Evolutionary conservation across 2,888 invertebrate genomes (phyloP).

Genomic region (Ochropleura plecta): DNA sequence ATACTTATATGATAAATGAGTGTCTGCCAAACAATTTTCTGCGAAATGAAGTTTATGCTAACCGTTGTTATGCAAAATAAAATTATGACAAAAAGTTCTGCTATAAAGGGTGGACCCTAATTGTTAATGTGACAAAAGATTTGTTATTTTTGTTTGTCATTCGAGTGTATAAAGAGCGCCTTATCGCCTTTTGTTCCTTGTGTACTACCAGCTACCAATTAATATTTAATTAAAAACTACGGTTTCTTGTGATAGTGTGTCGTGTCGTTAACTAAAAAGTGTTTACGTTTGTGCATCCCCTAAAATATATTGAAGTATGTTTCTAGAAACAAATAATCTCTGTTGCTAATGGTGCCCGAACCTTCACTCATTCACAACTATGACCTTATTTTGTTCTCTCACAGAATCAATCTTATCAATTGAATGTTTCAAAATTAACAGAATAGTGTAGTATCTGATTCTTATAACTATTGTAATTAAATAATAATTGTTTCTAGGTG

Average conservation of each 20-base stretch:
- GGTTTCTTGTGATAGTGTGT: no score
- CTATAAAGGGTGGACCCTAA: no score
- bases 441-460: constrained; percentile 4
- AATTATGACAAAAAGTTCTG: no score
- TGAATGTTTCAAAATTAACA: not conserved
- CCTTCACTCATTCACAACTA: not conserved
- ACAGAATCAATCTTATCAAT: not conserved
- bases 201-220: no score
- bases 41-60: no score
- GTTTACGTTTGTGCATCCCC: no score
- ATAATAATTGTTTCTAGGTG: not conserved
- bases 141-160: not conserved
- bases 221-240: no score
- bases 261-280: no score
- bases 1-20: no score
- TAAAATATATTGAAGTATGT: not conserved
- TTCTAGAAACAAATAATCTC: not conserved
- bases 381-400: not conserved
- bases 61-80: no score
- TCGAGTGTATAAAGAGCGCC: not conserved
- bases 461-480: not conserved
- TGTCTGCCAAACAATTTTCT: no score
- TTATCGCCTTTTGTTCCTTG: no score
- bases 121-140: not conserved
- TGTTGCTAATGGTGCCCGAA: not conserved